Evolutionary conservation across 2,797 vertebrate genomes (phyloP), one percentile per base, ranked within the genome.

Genomic region (Coracias cyanogaster): DNA sequence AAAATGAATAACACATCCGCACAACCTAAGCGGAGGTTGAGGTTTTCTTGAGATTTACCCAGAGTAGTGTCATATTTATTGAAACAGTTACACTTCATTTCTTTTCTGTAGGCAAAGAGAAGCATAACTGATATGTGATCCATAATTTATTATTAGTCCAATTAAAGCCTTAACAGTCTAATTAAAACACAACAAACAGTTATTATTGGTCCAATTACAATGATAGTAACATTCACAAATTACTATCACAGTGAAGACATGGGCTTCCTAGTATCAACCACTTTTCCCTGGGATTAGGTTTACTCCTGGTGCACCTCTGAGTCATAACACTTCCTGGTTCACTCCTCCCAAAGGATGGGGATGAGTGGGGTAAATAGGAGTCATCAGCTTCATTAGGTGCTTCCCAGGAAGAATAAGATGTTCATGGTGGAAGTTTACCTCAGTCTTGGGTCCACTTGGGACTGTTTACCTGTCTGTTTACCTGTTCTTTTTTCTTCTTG

Each of bases 321-420:
- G 35, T 21, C 1, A 1, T 31, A 55, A 16, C 3, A 48, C 3
- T 18, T 61, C 33, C 21, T 81, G 11, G 7, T 82, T 78, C 20
- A 51, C 20, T 48, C 45, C 11, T 82, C 7, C 4, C 12, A 62
- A 35, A 54, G 3, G 7, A 28, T 2, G 7, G 7, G 2, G 1
- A 5, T 26, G 14, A 69, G 14, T 8, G 29, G 74, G 10, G 8
- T 72, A 69, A 69, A 33, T 7, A 55, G 10, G 7, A 45, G 4
- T 41, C 25, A 76, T 43, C 33, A 91, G 18, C 12, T 87, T 87
- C 2, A 1, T 72, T 69, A 79, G 7, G 3, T 73, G 45, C 76
- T 84, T 39, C 1, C 3, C 49, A 82, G 22, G 45, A 72, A n/a
- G 7, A 64, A 35, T 2, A 51, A 18, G 41, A 52, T 37, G 21